Base-by-base conservation (phyloP, 2,888 invertebrate genomes). In the Brachyptera risi region DNA sequence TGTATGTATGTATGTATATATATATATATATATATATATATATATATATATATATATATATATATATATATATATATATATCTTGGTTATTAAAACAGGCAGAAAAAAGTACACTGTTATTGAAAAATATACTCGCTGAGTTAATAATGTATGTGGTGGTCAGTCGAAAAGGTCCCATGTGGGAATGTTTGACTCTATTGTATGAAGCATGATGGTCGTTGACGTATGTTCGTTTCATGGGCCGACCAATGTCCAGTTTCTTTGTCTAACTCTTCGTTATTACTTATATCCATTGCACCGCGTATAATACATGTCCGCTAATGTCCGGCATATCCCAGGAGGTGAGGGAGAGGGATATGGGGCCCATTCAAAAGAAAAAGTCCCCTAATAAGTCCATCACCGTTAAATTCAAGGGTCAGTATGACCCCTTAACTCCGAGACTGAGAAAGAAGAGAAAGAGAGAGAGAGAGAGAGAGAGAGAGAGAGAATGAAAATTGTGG, bases 211-310 rank as follows among this genome's bases (percentile, higher is more conserved):
- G 42, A 9, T 13, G 5, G 47, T 47, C 24, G 42, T 47, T 21
- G 47, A 24, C 21, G 31, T 31, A 7, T 31, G 31, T 31, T 31
- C 7, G 31, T 5, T 31, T 31, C 40, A 15, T 40, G 51, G 17
- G 27, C 26, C 3, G 19, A 23, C 54, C 54, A 37, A 17, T 54
- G 54, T 54, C 54, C 54, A 35, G 37, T 27, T 26, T 17, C 54
- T 54, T 54, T 54, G 54, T 54, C 54, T 54, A 19, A 7, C 17
- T 35, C 35, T 11, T 35, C 54, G 19, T 54, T 35, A 54, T 37
- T 54, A 37, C 54, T 21, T 11, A 37, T 17, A 54, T 54, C 54
- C 54, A 54, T 54, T 37, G 54, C 54, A 35, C 17, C 35, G 54
- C 37, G 21, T 21, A 24, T 23, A 19, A 54, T 54, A 21, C 51